Base-by-base conservation (phyloP, 2,797 vertebrate genomes). In the Aldrovandia affinis region DNA sequence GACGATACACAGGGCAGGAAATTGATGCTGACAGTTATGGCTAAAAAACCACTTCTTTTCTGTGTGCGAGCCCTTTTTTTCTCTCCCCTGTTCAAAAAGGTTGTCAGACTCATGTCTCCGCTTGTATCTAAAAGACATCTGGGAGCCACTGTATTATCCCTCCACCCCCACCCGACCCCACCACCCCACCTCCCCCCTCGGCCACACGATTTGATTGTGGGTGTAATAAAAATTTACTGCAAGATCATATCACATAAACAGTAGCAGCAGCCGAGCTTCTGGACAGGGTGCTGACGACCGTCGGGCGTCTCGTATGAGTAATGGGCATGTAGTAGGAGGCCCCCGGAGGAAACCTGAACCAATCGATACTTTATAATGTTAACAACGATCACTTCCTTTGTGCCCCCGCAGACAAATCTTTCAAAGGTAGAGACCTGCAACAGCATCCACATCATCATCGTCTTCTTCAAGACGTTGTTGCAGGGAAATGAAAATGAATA, bases 291-390 rank as follows among this genome's bases (percentile, higher is more conserved):
- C 86, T 86, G 89, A 79, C 75, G 80, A 78, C 80, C 61, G 63
- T 80, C 33, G 79, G 70, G 78, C 90, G 89, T 91, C 91, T 68
- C 55, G 14, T 91, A 86, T 93, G 92, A 95, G 91, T 93, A 95
- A 93, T 94, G 89, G n/a, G 88, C 91, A 91, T 87, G 87, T 92
- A 42, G 36, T n/a, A 22, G 44, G 90, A 88, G 86, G 89, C 92
- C 92, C 89, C 93, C 91, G 90, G 92, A 94, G 92, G 91, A 90
- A 91, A 93, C 88, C 91, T 82, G 81, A 93, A 91, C 81, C 89
- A 87, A 95, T 95, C 93, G 83, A 95, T 96, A 93, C 83, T 87
- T 95, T 93, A 94, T 94, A 93, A 95, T 95, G 94, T 95, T 95
- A 94, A 94, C 92, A 94, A 92, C 91, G 89, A 94, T 93, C 87